Percentiles rank a stretch among this genome's conserved stretches.
These are phyloP conservation scores for Myanophis thanlyinensis DNA, from an alignment of 2,113 vertebrate species.

Conservation along the genomic window DNA sequence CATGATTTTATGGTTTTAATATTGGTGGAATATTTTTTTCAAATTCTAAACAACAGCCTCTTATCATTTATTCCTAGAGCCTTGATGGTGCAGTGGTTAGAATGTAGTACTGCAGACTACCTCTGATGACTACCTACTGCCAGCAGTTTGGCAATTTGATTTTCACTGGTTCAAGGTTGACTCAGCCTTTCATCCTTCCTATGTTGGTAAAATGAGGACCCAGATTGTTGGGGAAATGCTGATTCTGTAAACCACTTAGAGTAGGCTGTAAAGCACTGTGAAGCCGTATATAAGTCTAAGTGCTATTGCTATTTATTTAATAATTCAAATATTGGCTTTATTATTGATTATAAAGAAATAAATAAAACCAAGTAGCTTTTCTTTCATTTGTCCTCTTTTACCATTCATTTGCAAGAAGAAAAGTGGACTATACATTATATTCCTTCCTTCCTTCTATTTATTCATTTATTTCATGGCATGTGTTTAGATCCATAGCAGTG, in stretches of 20 bases:
- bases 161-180: too few species aligned
- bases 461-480: neutral
- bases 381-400: neutral
- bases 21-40: neutral
- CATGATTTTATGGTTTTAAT: too few species aligned
- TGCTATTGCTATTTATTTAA: neutral
- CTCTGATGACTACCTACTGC: too few species aligned
- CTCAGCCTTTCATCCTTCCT: too few species aligned
- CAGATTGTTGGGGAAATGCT: too few species aligned
- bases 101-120: too few species aligned
- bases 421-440: neutral
- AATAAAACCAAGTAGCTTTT: neutral
- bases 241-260: too few species aligned
- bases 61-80: neutral
- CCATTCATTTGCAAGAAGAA: neutral
- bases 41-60: neutral
- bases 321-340: neutral
- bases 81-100: too few species aligned
- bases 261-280: too few species aligned
- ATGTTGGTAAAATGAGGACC: too few species aligned
- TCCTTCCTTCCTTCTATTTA: neutral
- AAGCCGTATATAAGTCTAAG: too few species aligned
- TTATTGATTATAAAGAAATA: neutral
- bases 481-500: neutral
- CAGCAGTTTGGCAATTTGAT: too few species aligned